Conservation (phyloP, 2,113 vertebrate genomes). For the Callopanchax toddi region DNA sequence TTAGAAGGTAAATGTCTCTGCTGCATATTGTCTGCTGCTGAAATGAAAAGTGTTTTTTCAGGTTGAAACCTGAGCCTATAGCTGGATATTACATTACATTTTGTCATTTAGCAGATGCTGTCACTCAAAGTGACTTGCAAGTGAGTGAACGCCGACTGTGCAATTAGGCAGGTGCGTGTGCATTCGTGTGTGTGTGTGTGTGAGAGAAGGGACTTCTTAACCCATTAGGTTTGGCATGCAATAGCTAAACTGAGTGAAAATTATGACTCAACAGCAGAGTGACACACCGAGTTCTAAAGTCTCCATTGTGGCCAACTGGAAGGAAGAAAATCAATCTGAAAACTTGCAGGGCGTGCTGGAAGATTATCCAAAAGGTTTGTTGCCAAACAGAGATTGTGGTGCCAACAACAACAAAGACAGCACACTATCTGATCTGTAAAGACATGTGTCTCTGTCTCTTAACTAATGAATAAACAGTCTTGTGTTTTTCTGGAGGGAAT, state of each 20-base stretch:
- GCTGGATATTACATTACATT: neutral
- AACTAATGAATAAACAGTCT: constrained; percentile 13
- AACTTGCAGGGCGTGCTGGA: constrained; percentile 16
- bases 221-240: neutral
- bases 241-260: neutral
- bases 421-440: constrained; percentile 8
- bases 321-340: constrained; percentile 26
- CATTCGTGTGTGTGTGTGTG: no score
- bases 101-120: neutral
- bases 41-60: neutral
- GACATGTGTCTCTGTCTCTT: constrained; percentile 3
- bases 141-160: neutral
- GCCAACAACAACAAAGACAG: constrained; percentile 30
- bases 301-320: constrained; percentile 24
- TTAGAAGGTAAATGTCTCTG: neutral
- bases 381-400: constrained; percentile 24
- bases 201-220: neutral
- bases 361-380: constrained; percentile 21
- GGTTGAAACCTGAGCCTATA: neutral
- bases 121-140: neutral
- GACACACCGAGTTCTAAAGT: neutral
- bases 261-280: constrained; percentile 23
- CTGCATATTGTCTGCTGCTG: neutral
- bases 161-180: neutral
- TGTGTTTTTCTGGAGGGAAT: constrained; percentile 1